A percentile compares a stretch with the other conserved stretches of the same genome.
Conservation (phyloP, 2,888 invertebrate genomes). For the Cataglyphis rosenhaueri region DNA sequence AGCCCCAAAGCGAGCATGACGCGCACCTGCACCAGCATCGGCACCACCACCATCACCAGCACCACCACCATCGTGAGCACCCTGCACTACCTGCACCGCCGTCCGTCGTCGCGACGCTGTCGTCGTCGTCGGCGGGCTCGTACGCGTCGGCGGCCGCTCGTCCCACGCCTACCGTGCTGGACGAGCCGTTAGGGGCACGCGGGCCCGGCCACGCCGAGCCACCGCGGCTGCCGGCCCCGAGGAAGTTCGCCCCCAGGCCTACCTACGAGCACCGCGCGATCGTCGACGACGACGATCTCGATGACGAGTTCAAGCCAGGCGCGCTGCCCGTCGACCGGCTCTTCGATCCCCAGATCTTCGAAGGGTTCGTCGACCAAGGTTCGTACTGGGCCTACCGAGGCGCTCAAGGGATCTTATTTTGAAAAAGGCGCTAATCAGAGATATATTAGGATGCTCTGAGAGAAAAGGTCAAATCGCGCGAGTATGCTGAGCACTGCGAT, state of each 20-base stretch:
- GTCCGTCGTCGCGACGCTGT: slow-evolving; percentile 77
- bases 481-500: slow-evolving; percentile 21
- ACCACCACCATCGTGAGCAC: slow-evolving; percentile 75
- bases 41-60: slow-evolving; percentile 80
- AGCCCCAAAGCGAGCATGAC: slow-evolving; percentile 80
- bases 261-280: slow-evolving; percentile 85
- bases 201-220: slow-evolving; percentile 75
- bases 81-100: slow-evolving; percentile 80
- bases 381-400: slow-evolving; percentile 84
- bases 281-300: slow-evolving; percentile 86
- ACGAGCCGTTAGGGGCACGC: slow-evolving; percentile 81
- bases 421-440: not conserved
- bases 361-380: slow-evolving; percentile 89
- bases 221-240: slow-evolving; percentile 59
- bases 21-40: slow-evolving; percentile 78
- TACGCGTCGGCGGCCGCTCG: slow-evolving; percentile 76
- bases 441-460: not conserved
- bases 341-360: slow-evolving; percentile 88
- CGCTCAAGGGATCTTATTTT: slow-evolving; percentile 48
- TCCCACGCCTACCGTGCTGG: slow-evolving; percentile 78
- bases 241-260: slow-evolving; percentile 83
- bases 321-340: slow-evolving; percentile 88
- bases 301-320: slow-evolving; percentile 82
- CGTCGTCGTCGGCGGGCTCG: slow-evolving; percentile 77
- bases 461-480: not conserved